Evolutionary conservation across 2,888 invertebrate genomes (phyloP), one percentile per base, ranked within the genome.

Genomic region (Quadroppia sp.): DNA sequence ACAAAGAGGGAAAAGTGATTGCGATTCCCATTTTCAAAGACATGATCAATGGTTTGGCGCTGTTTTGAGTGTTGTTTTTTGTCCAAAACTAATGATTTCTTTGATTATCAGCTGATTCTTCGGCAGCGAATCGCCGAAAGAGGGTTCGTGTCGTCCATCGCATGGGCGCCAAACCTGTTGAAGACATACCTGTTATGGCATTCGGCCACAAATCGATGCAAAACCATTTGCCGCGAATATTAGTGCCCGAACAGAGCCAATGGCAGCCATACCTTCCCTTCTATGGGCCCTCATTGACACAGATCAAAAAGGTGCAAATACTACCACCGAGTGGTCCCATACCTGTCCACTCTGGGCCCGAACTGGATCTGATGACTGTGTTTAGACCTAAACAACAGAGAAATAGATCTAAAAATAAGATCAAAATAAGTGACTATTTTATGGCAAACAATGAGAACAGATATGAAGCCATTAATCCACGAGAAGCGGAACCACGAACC

Each of bases 291-390:
- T 73, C 73, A 9, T 11, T 73, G 17, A 9, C 42, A n/a, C 36
- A 73, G 4, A 36, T 73, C 2, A 36, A 20, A 4, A 73, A 73
- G 36, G 40, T 73, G 3, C 73, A 73, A 23, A 15, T 73, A 28
- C 42, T 73, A 42, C 73, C 73, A 23, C 73, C 73, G 20, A 53
- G 15, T 13, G 73, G 73, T 20, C 73, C 72, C 20, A 25, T 72
- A 40, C 61, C 67, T 36, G 67, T 40, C 17, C 67, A 11, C 4
- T 23, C 17, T 20, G 40, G 40, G 11, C 36, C 36, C 2, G n/a
- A 36, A 13, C 23, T n/a, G 6, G 23, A 42, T 11, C 11, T 67
- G 23, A 40, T 40, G 32, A 6, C n/a, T 23, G 40, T 67, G 2
- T 40, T 40, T 11, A 67, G 42, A 32, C 67, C 42, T 23, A 59